These are phyloP conservation scores for Oopsacas minuta DNA, from an alignment of 37 sponge, comb jelly and placozoan genomes.

Conservation along the genomic window DNA sequence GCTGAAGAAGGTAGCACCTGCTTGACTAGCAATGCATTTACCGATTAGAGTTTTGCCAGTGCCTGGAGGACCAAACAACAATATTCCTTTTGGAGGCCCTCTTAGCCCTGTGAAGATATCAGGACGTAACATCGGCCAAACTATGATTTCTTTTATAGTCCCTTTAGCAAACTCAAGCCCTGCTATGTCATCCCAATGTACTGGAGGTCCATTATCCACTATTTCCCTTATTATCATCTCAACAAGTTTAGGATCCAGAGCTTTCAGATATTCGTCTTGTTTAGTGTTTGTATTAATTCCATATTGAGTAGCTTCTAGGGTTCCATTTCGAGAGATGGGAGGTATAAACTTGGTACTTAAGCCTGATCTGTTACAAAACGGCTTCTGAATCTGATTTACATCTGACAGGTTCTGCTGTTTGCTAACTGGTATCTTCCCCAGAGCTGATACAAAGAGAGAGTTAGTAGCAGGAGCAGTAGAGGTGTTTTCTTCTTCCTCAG, in stretches of 20 bases:
- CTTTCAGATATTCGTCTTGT: constrained; percentile 58
- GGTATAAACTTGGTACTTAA: neutral
- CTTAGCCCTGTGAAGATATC: constrained; percentile 93
- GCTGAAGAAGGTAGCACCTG: constrained; percentile 94
- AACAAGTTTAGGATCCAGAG: constrained; percentile 75
- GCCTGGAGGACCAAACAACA: constrained; percentile 96
- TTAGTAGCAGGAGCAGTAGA: neutral
- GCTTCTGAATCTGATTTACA: neutral
- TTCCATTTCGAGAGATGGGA: neutral
- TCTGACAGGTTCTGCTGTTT: neutral
- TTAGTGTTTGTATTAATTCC: neutral
- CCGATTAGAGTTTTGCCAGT: constrained; percentile 99
- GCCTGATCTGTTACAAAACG: neutral
- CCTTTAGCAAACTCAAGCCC: constrained; percentile 91
- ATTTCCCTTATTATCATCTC: constrained; percentile 93
- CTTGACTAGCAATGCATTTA: constrained; percentile 93
- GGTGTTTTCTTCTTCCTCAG: neutral
- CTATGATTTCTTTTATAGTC: constrained; percentile 88
- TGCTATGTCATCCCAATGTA: constrained; percentile 89
- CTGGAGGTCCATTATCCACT: constrained; percentile 78
- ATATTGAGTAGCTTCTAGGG: neutral
- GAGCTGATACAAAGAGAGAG: neutral
- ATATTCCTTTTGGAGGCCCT: constrained; percentile 95
- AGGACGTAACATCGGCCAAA: constrained; percentile 98
- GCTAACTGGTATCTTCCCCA: neutral